Conservation (phyloP, 1,140 invertebrate species). For the Bicyclus anynana region DNA sequence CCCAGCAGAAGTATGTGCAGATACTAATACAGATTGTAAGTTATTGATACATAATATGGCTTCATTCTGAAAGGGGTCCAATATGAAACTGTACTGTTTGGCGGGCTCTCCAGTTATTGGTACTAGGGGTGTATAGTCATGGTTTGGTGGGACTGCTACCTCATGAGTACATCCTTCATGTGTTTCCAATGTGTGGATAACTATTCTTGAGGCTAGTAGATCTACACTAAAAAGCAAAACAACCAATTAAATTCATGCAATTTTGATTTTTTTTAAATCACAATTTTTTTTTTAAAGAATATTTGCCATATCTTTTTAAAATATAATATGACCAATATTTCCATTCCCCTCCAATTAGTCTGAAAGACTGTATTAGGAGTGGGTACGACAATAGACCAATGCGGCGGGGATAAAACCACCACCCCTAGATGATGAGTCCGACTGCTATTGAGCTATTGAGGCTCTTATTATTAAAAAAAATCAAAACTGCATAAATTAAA, state of each 20-base stretch:
- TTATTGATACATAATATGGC: constrained; percentile 99
- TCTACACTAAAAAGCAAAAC: constrained; percentile 75
- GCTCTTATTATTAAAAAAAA: too few relatives aligned
- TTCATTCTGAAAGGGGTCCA: constrained; percentile 99
- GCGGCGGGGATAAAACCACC: too few relatives aligned
- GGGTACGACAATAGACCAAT: too few relatives aligned
- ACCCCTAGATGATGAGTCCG: too few relatives aligned
- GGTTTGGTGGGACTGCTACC: constrained; percentile 92
- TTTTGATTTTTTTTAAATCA: too few relatives aligned
- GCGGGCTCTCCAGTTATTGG: constrained; percentile 83
- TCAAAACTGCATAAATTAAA: too few relatives aligned
- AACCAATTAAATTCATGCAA: too few relatives aligned
- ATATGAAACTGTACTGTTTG: constrained; percentile 95
- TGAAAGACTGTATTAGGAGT: too few relatives aligned
- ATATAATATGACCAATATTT: too few relatives aligned
- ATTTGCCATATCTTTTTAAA: constrained; percentile 9
- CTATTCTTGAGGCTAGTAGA: constrained; percentile 82
- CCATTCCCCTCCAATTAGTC: too few relatives aligned
- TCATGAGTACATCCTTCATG: constrained; percentile 95
- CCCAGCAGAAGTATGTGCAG: constrained; percentile 99
- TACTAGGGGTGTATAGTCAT: constrained; percentile 87
- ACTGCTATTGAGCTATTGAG: too few relatives aligned
- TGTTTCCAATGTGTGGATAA: constrained; percentile 92
- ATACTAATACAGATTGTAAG: constrained; percentile 97
- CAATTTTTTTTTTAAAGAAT: too few relatives aligned